Evolutionary conservation across 2,797 vertebrate genomes (phyloP).

Genomic region (Gymnothorax reevesii): DNA sequence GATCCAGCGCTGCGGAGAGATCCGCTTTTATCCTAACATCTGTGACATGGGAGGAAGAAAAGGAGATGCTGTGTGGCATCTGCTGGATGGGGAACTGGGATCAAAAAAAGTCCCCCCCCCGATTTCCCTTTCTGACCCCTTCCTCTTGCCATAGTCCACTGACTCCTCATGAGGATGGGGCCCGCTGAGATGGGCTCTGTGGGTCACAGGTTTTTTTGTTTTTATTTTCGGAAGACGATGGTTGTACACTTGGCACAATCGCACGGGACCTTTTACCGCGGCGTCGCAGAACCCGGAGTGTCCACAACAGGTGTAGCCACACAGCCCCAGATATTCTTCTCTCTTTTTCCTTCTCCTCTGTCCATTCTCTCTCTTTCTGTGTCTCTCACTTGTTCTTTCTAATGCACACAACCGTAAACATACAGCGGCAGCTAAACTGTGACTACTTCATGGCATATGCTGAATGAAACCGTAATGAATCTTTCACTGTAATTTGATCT

Average conservation of each 20-base stretch:
- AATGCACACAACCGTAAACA: background rate
- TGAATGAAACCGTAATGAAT: background rate
- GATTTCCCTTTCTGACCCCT: conserved; percentile 27
- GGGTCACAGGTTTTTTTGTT: conserved; percentile 13
- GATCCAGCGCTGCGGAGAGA: conserved; percentile 55
- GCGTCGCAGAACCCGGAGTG: conserved; percentile 21
- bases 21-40: conserved; percentile 63
- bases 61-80: conserved; percentile 54
- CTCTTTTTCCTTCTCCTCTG: background rate
- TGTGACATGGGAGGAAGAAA: conserved; percentile 58
- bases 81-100: conserved; percentile 51
- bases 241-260: conserved; percentile 25
- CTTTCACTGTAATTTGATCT: background rate
- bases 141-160: conserved; percentile 41
- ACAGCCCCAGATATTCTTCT: background rate
- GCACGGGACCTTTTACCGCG: conserved; percentile 33
- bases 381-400: conserved; percentile 8
- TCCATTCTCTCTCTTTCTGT: background rate
- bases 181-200: conserved; percentile 21
- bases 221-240: background rate
- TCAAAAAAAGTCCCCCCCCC: conserved; percentile 39
- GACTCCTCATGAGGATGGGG: conserved; percentile 33
- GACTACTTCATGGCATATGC: background rate
- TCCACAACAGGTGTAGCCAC: background rate
- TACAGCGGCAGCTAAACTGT: background rate